Conservation (phyloP, 2,113 vertebrate genomes). For the Cercocebus atys region DNA sequence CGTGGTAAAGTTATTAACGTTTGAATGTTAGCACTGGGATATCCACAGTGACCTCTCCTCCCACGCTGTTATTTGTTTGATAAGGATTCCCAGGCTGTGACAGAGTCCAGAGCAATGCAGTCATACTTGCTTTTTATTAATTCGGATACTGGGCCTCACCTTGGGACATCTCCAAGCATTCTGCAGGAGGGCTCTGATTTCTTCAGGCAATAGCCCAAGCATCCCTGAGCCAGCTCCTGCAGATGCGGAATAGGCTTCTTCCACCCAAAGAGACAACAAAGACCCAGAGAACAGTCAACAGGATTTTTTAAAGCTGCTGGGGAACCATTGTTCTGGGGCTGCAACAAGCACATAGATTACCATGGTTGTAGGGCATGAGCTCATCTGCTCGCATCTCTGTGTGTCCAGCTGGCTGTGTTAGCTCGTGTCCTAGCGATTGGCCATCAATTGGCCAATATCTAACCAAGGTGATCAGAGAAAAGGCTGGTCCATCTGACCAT, state of each 20-base stretch:
- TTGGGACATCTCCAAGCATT: conserved; percentile 39
- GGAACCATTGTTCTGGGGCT: not conserved
- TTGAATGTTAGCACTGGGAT: conserved; percentile 61
- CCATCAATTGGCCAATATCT: not conserved
- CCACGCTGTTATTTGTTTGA: conserved; percentile 51
- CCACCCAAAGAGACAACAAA: not conserved
- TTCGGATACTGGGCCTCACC: conserved; percentile 36
- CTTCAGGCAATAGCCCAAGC: not conserved
- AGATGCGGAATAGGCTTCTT: not conserved
- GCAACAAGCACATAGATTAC: not conserved
- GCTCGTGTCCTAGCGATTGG: not conserved
- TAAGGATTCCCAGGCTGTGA: conserved; percentile 63
- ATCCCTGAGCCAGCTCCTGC: not conserved
- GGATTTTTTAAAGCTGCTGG: not conserved
- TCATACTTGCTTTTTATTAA: conserved; percentile 57
- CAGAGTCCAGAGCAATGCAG: not conserved
- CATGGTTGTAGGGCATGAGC: not conserved
- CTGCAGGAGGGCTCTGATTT: not conserved
- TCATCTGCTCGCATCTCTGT: not conserved
- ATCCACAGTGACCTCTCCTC: conserved; percentile 69
- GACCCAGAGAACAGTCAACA: conserved; percentile 21
- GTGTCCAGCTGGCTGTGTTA: not conserved
- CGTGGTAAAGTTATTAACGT: conserved; percentile 65
- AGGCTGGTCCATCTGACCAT: not conserved
- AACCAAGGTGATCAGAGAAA: not conserved